Base-by-base conservation (phyloP, 2,888 invertebrate genomes). In the Melanargia galathea region DNA sequence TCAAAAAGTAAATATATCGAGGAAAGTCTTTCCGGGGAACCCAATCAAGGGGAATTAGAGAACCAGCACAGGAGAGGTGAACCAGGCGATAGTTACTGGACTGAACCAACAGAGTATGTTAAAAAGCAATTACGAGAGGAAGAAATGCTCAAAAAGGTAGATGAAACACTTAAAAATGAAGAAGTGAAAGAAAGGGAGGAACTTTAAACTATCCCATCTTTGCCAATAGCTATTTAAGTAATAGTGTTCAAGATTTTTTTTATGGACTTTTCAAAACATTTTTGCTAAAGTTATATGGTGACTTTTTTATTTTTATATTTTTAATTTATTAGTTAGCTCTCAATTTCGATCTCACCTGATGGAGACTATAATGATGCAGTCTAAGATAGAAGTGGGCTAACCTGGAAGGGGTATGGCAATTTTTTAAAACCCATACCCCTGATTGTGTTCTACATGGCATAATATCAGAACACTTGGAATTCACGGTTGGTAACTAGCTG, bases 181-280 rank as follows among this genome's bases (percentile, higher is more conserved):
- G 13, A 52, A 13, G 20, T 52, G 1, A 35, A 35, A 43, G 26
- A 43, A 8, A 40, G 55, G 24, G 55, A 55, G 1, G 55, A 55
- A 43, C 43, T 55, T 8, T 55, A 55, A 43, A 40, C 16, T n/a
- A 1, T n/a, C 22, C 13, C 10, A 26, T 16, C 16, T n/a, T 43
- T n/a, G 18, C n/a, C 8, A 54, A 40, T 54, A 38, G 8, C 13
- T 22, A 24, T 33, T 33, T 5, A 38, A 2, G n/a, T 18, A 20
- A 8, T 54, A 35, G 22, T 54, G 20, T 13, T 48, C 1, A 16
- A 18, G 10, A 7, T 10, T 18, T 43, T 43, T 43, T 43, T 5
- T 4, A n/a, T 38, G 30, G 30, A n/a, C 4, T n/a, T 38, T 38
- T 38, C 33, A 5, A 38, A n/a, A 13, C 4, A 38, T n/a, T n/a